Base-by-base conservation (phyloP, 2,888 invertebrate species). In the Parnassius smintheus region DNA sequence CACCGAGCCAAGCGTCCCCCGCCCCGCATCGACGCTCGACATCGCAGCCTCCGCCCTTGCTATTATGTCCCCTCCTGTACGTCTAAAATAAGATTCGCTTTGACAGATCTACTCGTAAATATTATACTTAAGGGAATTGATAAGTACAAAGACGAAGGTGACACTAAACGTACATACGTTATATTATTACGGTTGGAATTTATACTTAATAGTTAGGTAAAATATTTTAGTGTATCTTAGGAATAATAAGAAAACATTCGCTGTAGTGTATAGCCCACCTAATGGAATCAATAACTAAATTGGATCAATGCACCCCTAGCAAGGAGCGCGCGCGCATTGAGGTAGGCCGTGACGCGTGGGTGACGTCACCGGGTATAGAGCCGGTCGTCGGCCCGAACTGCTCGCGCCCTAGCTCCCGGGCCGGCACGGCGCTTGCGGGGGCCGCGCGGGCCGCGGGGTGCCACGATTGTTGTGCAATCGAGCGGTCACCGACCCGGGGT, bases 311-410 rank as follows among this genome's bases (percentile, higher is more conserved):
- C 88, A 91, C 84, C 91, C 88, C 91, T 86, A 81, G 81, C 82
- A 76, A 85, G 85, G 89, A 86, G 90, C 89, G 90, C 90, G 87
- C 88, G 86, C 91, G 89, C 88, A 91, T 92, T 92, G 92, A 92
- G 92, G 92, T 92, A 91, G 92, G 92, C 85, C 90, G 88, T 92
- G 93, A 92, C 93, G 93, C 83, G 81, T 80, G 75, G 66, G 71
- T 82, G 84, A 90, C 92, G 91, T 91, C 90, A 91, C 76, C 77
- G 81, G 82, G 85, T 76, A 74, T 78, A 77, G 73, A 83, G 80
- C 67, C 85, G 89, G 88, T 85, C 91, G 85, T 80, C 84, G 89
- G 85, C 74, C 76, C 72, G 78, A 70, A 75, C 78, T 76, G 77
- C 80, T 79, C 81, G 78, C 80, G 85, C 82, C 83, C 81, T 82